Base-by-base conservation (phyloP, 2,888 invertebrate genomes). In the Calameuta pallipes region DNA sequence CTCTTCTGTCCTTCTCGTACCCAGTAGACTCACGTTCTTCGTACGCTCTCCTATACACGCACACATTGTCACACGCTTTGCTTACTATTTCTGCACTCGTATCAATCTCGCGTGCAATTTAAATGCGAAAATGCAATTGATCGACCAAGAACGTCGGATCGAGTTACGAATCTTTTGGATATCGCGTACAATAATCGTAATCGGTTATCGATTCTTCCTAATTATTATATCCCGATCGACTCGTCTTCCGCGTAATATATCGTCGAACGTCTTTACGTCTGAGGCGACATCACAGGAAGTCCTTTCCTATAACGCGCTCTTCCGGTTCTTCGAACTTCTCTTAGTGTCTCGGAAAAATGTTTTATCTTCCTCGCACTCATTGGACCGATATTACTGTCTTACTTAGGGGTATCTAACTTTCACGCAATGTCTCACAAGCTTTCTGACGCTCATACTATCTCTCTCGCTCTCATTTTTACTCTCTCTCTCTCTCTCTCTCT, bases 401-500 rank as follows among this genome's bases (percentile, higher is more conserved):
- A 56, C 56, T 56, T 56, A 56, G 23, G 9, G 23, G 9, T 56
- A 56, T 56, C 23, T 56, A 56, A 56, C 23, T 56, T 56, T 56
- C 56, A 56, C 23, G 56, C 56, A 56, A 56, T 56, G 23, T 56
- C 56, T 56, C 56, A 56, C 41, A 56, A 56, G 41, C 41, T 56
- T 56, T 56, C 41, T 56, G 23, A 56, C 41, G 23, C 56, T 56
- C 56, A 56, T 69, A 69, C 31, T 75, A 71, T 75, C 78, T 78
- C 80, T 79, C 79, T 80, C 80, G 36, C 12, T 36, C 36, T 36
- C 36, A 36, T 36, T 36, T 36, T 12, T 36, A 36, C 34, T 79
- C 81, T 78, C 76, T 80, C 82, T 78, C 35, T 35, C 79, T 78
- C 76, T 82, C 81, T 80, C 80, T 84, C 83, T 80, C 78, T 83